Conservation (phyloP, 2,797 vertebrate genomes). For the Paratrypauchen microcephalus region DNA sequence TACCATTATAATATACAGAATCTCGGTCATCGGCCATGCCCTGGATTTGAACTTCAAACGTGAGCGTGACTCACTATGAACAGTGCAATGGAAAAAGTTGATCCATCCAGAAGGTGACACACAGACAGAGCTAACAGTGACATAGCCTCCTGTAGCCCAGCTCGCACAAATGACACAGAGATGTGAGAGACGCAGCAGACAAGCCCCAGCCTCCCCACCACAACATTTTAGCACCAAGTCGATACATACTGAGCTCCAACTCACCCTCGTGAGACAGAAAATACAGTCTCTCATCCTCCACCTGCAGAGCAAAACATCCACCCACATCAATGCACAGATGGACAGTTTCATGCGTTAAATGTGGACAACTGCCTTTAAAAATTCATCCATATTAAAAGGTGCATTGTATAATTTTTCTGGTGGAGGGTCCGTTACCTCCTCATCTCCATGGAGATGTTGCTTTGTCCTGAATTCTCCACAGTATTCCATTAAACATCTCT, state of each 20-base stretch:
- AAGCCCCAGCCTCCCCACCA: slow-evolving; percentile 36
- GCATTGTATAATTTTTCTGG: too few species aligned
- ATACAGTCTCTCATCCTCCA: slow-evolving; percentile 42
- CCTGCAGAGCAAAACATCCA: slow-evolving; percentile 34
- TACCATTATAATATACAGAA: neutral
- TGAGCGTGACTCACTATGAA: neutral
- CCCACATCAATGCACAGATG: slow-evolving; percentile 14
- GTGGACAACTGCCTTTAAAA: too few species aligned
- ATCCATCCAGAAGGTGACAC: slow-evolving; percentile 3
- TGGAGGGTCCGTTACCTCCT: too few species aligned
- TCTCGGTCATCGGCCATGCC: neutral
- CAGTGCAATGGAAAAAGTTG: neutral
- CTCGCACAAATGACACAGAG: slow-evolving; percentile 41
- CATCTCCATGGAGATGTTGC: too few species aligned
- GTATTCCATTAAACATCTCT: too few species aligned
- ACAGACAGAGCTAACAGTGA: slow-evolving; percentile 16
- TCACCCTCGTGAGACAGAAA: slow-evolving; percentile 55
- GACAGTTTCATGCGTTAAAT: too few species aligned
- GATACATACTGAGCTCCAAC: slow-evolving; percentile 63
- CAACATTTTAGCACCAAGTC: slow-evolving; percentile 62
- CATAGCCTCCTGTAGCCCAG: slow-evolving; percentile 17
- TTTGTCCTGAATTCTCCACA: too few species aligned
- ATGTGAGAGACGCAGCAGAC: slow-evolving; percentile 42
- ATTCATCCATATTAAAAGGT: too few species aligned
- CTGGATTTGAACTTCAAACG: neutral